Base-by-base conservation (phyloP, 2,888 invertebrate genomes). In the Drosophila algonquin region DNA sequence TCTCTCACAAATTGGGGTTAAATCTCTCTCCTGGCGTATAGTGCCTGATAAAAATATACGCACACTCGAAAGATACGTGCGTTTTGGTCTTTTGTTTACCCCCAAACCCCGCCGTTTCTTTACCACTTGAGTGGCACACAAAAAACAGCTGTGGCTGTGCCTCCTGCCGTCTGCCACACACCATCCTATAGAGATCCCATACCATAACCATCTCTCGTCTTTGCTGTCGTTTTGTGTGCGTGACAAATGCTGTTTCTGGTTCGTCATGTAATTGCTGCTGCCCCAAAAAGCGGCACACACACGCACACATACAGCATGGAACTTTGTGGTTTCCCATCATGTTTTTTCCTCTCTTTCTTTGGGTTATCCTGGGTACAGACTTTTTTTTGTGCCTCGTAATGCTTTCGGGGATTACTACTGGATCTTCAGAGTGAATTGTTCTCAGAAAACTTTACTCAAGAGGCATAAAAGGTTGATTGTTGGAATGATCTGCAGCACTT, bases 1-100 rank as follows among this genome's bases (percentile, higher is more conserved):
- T 87, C 90, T 85, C 86, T 85, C 86, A 89, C 87, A 87, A 89
- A 90, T 90, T 88, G 89, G 89, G 87, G 87, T 90, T 88, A 90
- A 88, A 85, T 80, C 88, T 82, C 83, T 78, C 55, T 21, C 21
- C 21, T 18, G 24, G 24, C 24, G 53, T 47, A 54, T 80, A 82
- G 81, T 77, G 88, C 75, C 87, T 88, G 87, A 88, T 86, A 86
- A 82, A 82, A 82, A 82, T 86, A 88, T 88, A 88, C 82, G 87
- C 87, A 82, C 57, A 77, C 88, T 82, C 65, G 72, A 88, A 70
- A 83, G 85, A 88, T 75, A 73, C 79, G 73, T 74, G 64, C 73
- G 56, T 48, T 81, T 76, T n/a, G n/a, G 14, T 40, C 88, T 81
- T 89, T 89, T 85, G 82, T 80, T 81, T 82, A 79, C 88, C 83